A percentile compares a stretch with the other conserved stretches of the same genome.
These are phyloP conservation scores for Xiphophorus hellerii DNA, from an alignment of 2,113 vertebrate genomes.

Conservation along the genomic window DNA sequence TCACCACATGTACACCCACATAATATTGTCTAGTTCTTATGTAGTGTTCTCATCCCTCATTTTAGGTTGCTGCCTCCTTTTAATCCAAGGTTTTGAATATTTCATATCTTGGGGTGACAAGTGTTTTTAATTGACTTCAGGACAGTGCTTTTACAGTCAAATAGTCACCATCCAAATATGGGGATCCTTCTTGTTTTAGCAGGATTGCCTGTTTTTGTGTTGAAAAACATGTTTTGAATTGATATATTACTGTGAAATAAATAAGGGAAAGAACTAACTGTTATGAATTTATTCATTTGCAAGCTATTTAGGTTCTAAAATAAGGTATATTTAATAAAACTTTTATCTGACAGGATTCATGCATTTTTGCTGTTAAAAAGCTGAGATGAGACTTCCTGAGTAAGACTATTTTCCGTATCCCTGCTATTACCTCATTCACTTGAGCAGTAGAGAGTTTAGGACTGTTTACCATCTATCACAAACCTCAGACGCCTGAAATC, in stretches of 20 bases:
- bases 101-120: neutral
- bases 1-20: neutral
- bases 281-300: neutral
- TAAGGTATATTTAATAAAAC: too few species aligned
- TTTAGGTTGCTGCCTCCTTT: neutral
- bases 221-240: too few species aligned
- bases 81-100: neutral
- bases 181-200: too few species aligned
- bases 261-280: too few species aligned
- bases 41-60: neutral
- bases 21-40: neutral
- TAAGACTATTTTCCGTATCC: slow-evolving; percentile 54
- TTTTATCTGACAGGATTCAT: neutral
- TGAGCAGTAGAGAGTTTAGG: slow-evolving; percentile 27
- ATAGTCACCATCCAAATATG: too few species aligned
- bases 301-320: too few species aligned
- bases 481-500: slow-evolving; percentile 52
- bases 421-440: slow-evolving; percentile 67
- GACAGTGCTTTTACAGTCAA: too few species aligned
- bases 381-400: slow-evolving; percentile 69
- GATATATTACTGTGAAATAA: neutral
- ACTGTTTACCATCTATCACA: slow-evolving; percentile 68
- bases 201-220: too few species aligned
- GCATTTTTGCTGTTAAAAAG: slow-evolving; percentile 48
- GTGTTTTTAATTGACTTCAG: neutral